Evolutionary conservation across 2,113 vertebrate species (phyloP).

Genomic region (Pelvicachromis taeniatus): DNA sequence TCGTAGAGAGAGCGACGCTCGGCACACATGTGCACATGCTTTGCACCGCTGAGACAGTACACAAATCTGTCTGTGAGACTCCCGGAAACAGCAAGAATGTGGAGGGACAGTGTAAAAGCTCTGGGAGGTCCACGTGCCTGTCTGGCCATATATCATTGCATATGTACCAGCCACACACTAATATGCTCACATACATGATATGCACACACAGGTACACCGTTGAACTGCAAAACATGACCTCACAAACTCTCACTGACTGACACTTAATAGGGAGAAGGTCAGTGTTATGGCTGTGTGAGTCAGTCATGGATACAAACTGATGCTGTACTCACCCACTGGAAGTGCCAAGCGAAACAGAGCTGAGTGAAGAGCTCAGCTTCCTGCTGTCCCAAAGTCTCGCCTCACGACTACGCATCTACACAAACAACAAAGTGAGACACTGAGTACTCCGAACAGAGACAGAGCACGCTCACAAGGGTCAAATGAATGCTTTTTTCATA

Average conservation of each 20-base stretch:
- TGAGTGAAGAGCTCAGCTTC: slow-evolving; percentile 69
- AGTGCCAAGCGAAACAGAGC: slow-evolving; percentile 76
- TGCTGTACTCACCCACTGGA: slow-evolving; percentile 81
- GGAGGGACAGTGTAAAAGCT: slow-evolving; percentile 5
- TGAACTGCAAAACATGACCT: neutral
- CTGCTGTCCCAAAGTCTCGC: slow-evolving; percentile 87
- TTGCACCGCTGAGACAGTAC: neutral
- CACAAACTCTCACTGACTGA: neutral
- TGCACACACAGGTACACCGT: neutral
- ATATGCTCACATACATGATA: neutral
- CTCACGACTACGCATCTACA: slow-evolving; percentile 85
- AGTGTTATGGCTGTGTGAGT: neutral
- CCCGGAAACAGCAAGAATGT: slow-evolving; percentile 51
- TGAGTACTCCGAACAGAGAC: neutral
- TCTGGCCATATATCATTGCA: neutral
- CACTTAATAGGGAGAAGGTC: neutral
- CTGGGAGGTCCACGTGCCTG: slow-evolving; percentile 32
- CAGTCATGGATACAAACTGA: neutral
- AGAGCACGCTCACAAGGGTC: neutral
- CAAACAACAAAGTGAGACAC: neutral
- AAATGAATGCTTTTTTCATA: neutral
- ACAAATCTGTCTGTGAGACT: neutral
- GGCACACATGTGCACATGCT: neutral
- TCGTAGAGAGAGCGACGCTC: neutral
- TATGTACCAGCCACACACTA: neutral